These are phyloP conservation scores for Pseudobourletiella spinata DNA, from an alignment of 1,140 invertebrate species.

Conservation along the genomic window DNA sequence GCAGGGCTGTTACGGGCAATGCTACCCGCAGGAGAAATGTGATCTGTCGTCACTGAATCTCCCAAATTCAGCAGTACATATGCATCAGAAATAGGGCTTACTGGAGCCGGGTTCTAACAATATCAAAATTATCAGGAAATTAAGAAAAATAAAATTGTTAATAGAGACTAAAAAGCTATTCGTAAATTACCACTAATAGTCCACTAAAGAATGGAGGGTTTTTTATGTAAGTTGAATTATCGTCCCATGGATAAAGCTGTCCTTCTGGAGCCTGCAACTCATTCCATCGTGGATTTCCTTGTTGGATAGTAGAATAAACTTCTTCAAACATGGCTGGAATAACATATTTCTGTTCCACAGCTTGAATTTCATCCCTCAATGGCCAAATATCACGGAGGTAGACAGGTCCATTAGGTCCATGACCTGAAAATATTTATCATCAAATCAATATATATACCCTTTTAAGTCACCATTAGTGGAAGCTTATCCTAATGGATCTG, in stretches of 20 bases:
- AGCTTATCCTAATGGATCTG: too few species aligned
- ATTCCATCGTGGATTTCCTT: slow-evolving; percentile 81
- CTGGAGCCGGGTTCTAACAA: slow-evolving; percentile 7
- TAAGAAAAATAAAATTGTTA: neutral
- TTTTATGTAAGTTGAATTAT: slow-evolving; percentile 89
- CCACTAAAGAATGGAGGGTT: slow-evolving; percentile 90
- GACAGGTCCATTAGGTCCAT: slow-evolving; percentile 59
- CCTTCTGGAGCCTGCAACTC: slow-evolving; percentile 65
- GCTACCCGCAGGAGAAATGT: slow-evolving; percentile 95
- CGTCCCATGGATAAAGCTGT: slow-evolving; percentile 87
- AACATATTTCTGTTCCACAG: slow-evolving; percentile 77
- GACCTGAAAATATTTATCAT: too few species aligned
- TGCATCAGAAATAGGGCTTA: slow-evolving; percentile 8
- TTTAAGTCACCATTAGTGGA: too few species aligned
- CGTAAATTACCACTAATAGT: slow-evolving; percentile 56
- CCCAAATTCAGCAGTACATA: slow-evolving; percentile 66
- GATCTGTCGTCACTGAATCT: slow-evolving; percentile 95
- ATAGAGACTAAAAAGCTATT: neutral
- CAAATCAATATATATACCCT: too few species aligned
- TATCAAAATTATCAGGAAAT: neutral
- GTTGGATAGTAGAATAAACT: slow-evolving; percentile 80
- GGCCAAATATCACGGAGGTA: slow-evolving; percentile 95
- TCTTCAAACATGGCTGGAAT: slow-evolving; percentile 97
- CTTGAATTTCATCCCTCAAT: slow-evolving; percentile 76
- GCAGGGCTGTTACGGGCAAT: slow-evolving; percentile 91